Evolutionary conservation across 2,888 invertebrate species (phyloP), one percentile per base, ranked within the genome.

Genomic region (Cephus runcator): DNA sequence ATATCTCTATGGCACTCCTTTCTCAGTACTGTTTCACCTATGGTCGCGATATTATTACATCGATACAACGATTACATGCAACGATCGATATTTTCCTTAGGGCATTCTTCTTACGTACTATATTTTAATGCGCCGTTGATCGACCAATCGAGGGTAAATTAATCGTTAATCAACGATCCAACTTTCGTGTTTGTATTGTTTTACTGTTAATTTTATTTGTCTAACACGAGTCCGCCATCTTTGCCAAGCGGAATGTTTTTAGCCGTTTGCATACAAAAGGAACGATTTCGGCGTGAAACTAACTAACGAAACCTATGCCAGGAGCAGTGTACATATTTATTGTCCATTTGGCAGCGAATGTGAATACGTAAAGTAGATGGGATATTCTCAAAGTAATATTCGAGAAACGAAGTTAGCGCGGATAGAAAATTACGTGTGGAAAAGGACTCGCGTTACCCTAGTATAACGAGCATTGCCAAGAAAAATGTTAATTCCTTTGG

Each of bases 51-150:
- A 56, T 56, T 56, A 23, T 56, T 56, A 23, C 23, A 31, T 31
- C 30, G 71, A 85, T 86, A 88, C 87, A 88, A 90, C 88, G 88
- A 90, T 82, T 85, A 81, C 83, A 85, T 87, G 87, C 88, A 89
- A 89, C 89, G 89, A 89, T 83, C 82, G 74, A 81, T 83, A 78
- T 23, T 56, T 23, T 56, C 1, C 56, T 56, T 56, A 56, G 23
- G 56, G 56, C 56, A 56, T 23, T 56, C 23, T 56, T 56, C 9
- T 56, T 56, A 56, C 56, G 56, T 56, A 23, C 23, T 56, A 9
- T 56, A 56, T 23, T 56, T 56, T 56, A 23, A 56, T 23, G 56
- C 23, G 56, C 56, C 23, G 23, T 56, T 23, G 23, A 9, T 56
- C 56, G 56, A 56, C 56, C 2, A 56, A 56, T 23, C 56, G 56